Evolutionary conservation across 2,888 invertebrate genomes (phyloP).

Genomic region (Parascotia fuliginaria): DNA sequence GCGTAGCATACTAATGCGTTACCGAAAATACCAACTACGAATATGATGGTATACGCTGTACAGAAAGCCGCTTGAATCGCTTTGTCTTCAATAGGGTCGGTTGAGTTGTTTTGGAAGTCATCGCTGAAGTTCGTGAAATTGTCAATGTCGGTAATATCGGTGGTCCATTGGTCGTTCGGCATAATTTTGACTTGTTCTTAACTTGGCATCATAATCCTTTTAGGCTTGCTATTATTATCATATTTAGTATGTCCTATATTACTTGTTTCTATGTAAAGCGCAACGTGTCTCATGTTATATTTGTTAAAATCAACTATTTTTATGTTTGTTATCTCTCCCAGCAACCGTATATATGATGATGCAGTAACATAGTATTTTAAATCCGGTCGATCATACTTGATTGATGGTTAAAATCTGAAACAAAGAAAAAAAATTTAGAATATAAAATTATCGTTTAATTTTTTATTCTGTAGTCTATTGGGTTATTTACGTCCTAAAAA

Average conservation of each 20-base stretch:
- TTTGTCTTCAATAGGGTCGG: slow-evolving; percentile 87
- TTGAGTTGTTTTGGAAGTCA: slow-evolving; percentile 50
- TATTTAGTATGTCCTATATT: slow-evolving; percentile 51
- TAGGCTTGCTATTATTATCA: slow-evolving; percentile 61
- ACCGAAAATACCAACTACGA: slow-evolving; percentile 92
- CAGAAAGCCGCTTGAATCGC: slow-evolving; percentile 91
- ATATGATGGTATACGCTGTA: slow-evolving; percentile 91
- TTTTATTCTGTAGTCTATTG: too few relatives aligned
- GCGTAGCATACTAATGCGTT: slow-evolving; percentile 95
- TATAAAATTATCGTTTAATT: too few relatives aligned
- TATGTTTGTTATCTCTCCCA: slow-evolving; percentile 3
- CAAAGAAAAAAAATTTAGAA: slow-evolving; percentile 26
- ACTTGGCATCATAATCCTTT: slow-evolving; percentile 74
- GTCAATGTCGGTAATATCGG: slow-evolving; percentile 56
- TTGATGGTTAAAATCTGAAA: slow-evolving; percentile 43
- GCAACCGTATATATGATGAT: slow-evolving; percentile 11
- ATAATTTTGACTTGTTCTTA: slow-evolving; percentile 68
- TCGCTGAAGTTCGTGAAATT: slow-evolving; percentile 49
- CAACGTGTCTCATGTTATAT: slow-evolving; percentile 53
- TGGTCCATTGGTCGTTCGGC: slow-evolving; percentile 72
- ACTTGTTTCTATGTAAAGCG: slow-evolving; percentile 31
- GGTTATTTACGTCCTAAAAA: too few relatives aligned
- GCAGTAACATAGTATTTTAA: slow-evolving; percentile 13
- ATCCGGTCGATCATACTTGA: slow-evolving; percentile 39
- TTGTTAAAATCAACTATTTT: slow-evolving; percentile 9